Conservation (phyloP, 1,140 invertebrate genomes). For the Conopomorpha cramerella region DNA sequence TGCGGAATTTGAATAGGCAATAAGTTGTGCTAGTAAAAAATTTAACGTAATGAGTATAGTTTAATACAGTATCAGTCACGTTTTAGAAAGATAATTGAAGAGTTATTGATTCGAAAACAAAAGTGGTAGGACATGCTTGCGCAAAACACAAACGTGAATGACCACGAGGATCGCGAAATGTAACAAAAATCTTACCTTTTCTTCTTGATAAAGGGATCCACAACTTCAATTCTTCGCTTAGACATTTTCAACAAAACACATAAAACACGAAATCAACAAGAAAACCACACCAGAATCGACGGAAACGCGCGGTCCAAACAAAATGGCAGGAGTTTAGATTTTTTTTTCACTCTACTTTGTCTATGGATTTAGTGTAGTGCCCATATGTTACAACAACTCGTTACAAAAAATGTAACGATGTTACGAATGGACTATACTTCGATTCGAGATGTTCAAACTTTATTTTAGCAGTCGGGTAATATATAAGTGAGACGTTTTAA, state of each 20-base stretch:
- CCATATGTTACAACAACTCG: too few species aligned
- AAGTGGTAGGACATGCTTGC: background rate
- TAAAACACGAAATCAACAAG: constrained; percentile 18
- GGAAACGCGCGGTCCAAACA: constrained; percentile 20
- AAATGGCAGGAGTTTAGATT: constrained; percentile 22
- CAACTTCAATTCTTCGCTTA: constrained; percentile 81
- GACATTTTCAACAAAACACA: constrained; percentile 65
- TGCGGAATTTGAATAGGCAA: background rate
- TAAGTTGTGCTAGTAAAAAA: background rate
- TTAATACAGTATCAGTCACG: background rate
- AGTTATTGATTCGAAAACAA: background rate
- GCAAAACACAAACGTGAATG: constrained; percentile 10
- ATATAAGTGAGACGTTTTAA: background rate
- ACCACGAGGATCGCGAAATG: constrained; percentile 15
- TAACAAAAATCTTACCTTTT: constrained; percentile 65
- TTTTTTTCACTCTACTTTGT: too few species aligned
- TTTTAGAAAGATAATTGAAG: background rate
- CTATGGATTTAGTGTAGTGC: too few species aligned
- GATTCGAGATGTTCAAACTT: background rate
- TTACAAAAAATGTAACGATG: too few species aligned
- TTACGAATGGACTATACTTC: too few species aligned
- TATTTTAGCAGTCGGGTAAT: background rate
- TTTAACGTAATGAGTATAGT: background rate
- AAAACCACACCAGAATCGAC: constrained; percentile 15
- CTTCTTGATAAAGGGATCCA: constrained; percentile 79